phyloP scores from a whole-genome alignment of 2,113 vertebrate genomes.

The Cyprinodon brontotheroides region DNA sequence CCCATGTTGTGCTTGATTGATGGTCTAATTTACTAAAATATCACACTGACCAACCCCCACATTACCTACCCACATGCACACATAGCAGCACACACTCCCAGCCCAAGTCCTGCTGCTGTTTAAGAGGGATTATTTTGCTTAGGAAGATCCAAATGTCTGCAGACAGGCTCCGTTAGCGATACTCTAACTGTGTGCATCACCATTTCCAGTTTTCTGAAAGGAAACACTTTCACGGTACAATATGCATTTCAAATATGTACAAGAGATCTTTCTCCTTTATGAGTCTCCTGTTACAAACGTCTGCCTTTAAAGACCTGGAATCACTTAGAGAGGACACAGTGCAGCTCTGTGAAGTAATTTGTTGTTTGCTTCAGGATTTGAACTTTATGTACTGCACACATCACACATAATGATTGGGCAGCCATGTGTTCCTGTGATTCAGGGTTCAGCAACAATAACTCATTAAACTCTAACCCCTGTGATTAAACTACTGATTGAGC shows the following conservation, averaged over 20 bases:
- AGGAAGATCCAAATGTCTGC: slow-evolving; percentile 44
- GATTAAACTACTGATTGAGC: slow-evolving; percentile 67
- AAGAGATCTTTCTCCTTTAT: neutral
- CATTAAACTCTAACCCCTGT: slow-evolving; percentile 70
- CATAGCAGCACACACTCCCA: slow-evolving; percentile 31
- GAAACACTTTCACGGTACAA: slow-evolving; percentile 8
- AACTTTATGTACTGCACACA: slow-evolving; percentile 29
- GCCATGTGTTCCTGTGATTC: slow-evolving; percentile 58
- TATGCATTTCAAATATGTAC: slow-evolving; percentile 1
- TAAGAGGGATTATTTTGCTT: slow-evolving; percentile 26
- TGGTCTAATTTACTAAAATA: slow-evolving; percentile 81
- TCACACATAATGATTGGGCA: slow-evolving; percentile 22
- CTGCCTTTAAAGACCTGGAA: slow-evolving; percentile 40
- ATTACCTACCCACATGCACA: slow-evolving; percentile 14
- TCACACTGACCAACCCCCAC: slow-evolving; percentile 51
- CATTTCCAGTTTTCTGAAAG: slow-evolving; percentile 18
- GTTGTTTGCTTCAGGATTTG: slow-evolving; percentile 39
- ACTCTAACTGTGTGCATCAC: slow-evolving; percentile 24
- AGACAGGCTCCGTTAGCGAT: slow-evolving; percentile 42
- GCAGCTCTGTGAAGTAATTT: slow-evolving; percentile 32
- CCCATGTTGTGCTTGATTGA: slow-evolving; percentile 77
- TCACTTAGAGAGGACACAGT: slow-evolving; percentile 14
- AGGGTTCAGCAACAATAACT: slow-evolving; percentile 65
- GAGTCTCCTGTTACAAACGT: slow-evolving; percentile 15
- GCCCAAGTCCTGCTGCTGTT: slow-evolving; percentile 12